Base-by-base conservation (phyloP, 92 coral and sea anemone genomes). In the Porites lobata region DNA sequence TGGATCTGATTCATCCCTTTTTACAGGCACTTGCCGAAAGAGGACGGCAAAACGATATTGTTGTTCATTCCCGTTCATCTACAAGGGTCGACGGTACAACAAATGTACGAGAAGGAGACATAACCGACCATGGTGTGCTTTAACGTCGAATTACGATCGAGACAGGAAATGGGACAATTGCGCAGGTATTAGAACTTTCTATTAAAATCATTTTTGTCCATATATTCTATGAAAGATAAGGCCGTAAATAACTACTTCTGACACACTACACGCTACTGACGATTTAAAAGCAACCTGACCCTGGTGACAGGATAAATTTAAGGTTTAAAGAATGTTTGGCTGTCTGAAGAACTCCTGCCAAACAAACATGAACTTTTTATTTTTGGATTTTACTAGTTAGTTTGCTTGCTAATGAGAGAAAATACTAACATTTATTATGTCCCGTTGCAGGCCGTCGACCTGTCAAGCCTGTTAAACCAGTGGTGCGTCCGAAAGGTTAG, bases 91-190 rank as follows among this genome's bases (percentile, higher is more conserved):
- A 12, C 47, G 77, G 17, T 85, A 85, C 50, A 85, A 66, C 69
- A 53, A 84, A 43, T 85, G 89, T 43, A 85, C 84, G 19, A 77
- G 84, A 21, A 50, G 12, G 21, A 68, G 47, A 21, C 50, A 24
- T 76, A 76, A 67, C 7, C 65, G 84, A 15, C 61, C 57, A n/a
- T 85, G 89, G 89, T 85, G 89, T 11, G 77, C 89, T 38, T 76
- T 76, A 6, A 85, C 89, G 51, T 21, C 75, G 52, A 85, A 85
- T 76, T 85, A 77, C 56, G 89, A 85, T 65, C 77, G 83, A 32
- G 89, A 85, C 59, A 85, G 58, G 65, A 65, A 76, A 26, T 85
- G 89, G 89, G 89, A 65, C 75, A 22, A 77, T 59, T 85, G 89
- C n/a, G 89, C 59, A 9, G 89, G 89, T 56, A 80, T 22, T 18